These are phyloP conservation scores for Oxyruncus cristatus DNA, from an alignment of 2,113 vertebrate species.

Conservation along the genomic window DNA sequence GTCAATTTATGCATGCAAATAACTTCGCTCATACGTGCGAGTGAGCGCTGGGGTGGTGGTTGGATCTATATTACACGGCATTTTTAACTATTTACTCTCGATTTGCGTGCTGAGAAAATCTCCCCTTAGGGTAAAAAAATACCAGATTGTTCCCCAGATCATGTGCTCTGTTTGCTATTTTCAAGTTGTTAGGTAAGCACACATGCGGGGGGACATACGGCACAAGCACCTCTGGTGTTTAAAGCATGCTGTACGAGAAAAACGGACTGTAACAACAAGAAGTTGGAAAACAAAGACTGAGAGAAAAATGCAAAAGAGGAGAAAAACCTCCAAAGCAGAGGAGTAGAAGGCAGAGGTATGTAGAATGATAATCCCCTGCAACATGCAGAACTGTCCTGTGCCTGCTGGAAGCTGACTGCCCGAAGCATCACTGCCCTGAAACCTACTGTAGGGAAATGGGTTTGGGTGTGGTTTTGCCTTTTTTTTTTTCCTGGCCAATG, in stretches of 20 bases:
- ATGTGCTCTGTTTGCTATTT: neutral
- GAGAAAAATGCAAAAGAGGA: neutral
- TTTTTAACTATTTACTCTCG: neutral
- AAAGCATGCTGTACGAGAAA: neutral
- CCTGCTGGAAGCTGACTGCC: neutral
- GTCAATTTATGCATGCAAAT: neutral
- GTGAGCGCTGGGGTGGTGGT: rapidly evolving
- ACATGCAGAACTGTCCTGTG: neutral
- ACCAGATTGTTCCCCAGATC: neutral
- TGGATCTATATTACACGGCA: neutral
- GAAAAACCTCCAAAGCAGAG: neutral
- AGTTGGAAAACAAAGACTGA: neutral
- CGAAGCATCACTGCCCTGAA: rapidly evolving
- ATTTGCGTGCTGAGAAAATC: neutral
- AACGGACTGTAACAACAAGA: rapidly evolving
- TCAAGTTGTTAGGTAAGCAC: neutral
- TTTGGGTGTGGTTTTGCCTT: rapidly evolving
- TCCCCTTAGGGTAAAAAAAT: neutral
- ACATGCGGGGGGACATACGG: rapidly evolving
- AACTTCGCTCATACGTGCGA: neutral
- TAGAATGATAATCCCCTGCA: neutral
- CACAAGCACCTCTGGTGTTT: neutral
- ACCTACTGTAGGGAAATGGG: rapidly evolving
- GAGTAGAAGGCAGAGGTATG: neutral
- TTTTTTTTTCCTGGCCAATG: neutral